These are phyloP conservation scores for Aphrophora alni DNA, from an alignment of 2,888 invertebrate genomes.

Conservation along the genomic window DNA sequence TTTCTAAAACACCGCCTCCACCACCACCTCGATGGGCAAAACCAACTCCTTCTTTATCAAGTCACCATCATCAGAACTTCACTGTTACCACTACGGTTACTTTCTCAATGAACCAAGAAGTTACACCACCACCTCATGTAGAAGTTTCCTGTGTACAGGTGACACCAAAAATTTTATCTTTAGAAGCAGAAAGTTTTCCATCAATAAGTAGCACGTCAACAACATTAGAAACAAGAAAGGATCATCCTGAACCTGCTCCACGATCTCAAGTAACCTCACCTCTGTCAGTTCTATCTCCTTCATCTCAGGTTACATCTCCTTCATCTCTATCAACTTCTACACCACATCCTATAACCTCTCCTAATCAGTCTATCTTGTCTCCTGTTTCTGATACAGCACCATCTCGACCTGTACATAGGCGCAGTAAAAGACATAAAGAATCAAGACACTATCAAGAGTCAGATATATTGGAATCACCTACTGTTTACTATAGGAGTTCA, in stretches of 20 bases:
- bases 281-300: slow-evolving; percentile 50
- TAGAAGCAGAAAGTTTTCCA: slow-evolving; percentile 47
- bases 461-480: slow-evolving; percentile 83
- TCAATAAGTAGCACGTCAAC: slow-evolving; percentile 45
- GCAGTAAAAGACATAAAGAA: slow-evolving; percentile 57
- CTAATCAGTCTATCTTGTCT: slow-evolving; percentile 49
- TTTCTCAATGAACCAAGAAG: slow-evolving; percentile 73
- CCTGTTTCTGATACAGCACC: slow-evolving; percentile 56
- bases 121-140: slow-evolving; percentile 54
- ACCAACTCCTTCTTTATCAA: slow-evolving; percentile 62
- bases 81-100: slow-evolving; percentile 88
- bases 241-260: slow-evolving; percentile 23
- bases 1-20: slow-evolving; percentile 71
- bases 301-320: slow-evolving; percentile 47
- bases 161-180: slow-evolving; percentile 39
- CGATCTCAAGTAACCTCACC: slow-evolving; percentile 29
- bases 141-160: slow-evolving; percentile 51
- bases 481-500: slow-evolving; percentile 83
- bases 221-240: slow-evolving; percentile 38
- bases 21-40: slow-evolving; percentile 88
- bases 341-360: slow-evolving; percentile 51
- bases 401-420: slow-evolving; percentile 55
- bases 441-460: slow-evolving; percentile 69
- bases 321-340: slow-evolving; percentile 52
- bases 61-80: slow-evolving; percentile 66